Conservation (phyloP, 92 coral and sea anemone genomes). For the Epizoanthus stellaris region DNA sequence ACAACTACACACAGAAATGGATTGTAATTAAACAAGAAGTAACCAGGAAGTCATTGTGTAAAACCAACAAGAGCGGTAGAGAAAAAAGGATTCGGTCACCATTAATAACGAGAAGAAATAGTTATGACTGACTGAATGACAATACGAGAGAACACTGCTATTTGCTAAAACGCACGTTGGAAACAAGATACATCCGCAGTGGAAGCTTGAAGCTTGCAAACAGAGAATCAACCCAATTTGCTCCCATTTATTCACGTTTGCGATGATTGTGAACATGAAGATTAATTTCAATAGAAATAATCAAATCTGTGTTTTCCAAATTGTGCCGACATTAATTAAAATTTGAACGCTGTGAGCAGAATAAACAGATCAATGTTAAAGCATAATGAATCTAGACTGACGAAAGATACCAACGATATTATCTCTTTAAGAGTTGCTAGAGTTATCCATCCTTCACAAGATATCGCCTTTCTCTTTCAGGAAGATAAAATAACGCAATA, state of each 20-base stretch:
- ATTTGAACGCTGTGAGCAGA: conserved; percentile 10
- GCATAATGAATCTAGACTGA: not conserved
- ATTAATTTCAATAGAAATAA: conserved; percentile 1
- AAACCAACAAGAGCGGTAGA: not conserved
- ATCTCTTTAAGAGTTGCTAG: not conserved
- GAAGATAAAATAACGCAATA: not conserved
- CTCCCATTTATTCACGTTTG: conserved; percentile 2
- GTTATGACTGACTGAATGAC: not conserved
- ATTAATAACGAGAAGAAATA: conserved; percentile 3
- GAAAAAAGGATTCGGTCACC: conserved; percentile 4
- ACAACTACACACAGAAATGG: not conserved
- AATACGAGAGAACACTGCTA: not conserved
- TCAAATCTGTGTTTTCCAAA: not conserved
- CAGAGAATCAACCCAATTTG: not conserved
- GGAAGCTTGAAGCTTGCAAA: not conserved
- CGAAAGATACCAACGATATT: not conserved
- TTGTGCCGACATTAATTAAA: not conserved
- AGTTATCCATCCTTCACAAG: not conserved
- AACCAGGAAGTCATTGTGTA: conserved; percentile 9
- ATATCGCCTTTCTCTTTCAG: not conserved
- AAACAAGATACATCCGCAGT: not conserved
- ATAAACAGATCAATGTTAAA: not conserved
- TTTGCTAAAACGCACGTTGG: not conserved
- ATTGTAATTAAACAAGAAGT: not conserved
- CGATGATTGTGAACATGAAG: conserved; percentile 8